These are phyloP conservation scores for Girardinus metallicus DNA, from an alignment of 2,797 vertebrate species.

Conservation along the genomic window DNA sequence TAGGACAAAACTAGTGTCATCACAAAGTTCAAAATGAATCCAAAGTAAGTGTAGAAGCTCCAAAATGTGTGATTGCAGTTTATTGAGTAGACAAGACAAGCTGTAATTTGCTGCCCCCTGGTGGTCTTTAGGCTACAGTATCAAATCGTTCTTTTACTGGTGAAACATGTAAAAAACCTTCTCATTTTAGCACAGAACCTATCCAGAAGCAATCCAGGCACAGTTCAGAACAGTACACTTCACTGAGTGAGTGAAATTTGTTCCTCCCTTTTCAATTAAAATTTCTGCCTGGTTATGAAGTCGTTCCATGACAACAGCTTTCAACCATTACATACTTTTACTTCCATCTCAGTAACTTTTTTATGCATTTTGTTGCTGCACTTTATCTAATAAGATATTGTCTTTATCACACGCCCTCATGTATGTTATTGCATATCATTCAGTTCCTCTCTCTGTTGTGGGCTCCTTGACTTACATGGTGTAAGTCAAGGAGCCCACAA, in stretches of 20 bases:
- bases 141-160: neutral
- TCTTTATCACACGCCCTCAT: neutral
- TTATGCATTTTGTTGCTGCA: neutral
- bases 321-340: neutral
- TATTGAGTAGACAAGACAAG: neutral
- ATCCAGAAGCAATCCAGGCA: neutral
- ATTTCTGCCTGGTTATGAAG: neutral
- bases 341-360: neutral
- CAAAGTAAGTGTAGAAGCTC: neutral
- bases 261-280: neutral
- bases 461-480: neutral
- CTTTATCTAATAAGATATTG: neutral
- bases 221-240: neutral
- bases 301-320: neutral
- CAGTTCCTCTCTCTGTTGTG: neutral
- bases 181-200: neutral
- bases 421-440: neutral
- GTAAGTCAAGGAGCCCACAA: too few species aligned
- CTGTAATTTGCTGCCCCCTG: constrained; percentile 14
- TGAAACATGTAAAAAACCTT: neutral
- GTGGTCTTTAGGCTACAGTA: constrained; percentile 12
- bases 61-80: neutral
- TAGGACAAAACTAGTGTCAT: constrained; percentile 3
- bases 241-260: neutral
- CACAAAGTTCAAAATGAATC: constrained; percentile 12